These are phyloP conservation scores for Rhegmatorhina hoffmannsi DNA, from an alignment of 2,113 vertebrate species.

Conservation along the genomic window DNA sequence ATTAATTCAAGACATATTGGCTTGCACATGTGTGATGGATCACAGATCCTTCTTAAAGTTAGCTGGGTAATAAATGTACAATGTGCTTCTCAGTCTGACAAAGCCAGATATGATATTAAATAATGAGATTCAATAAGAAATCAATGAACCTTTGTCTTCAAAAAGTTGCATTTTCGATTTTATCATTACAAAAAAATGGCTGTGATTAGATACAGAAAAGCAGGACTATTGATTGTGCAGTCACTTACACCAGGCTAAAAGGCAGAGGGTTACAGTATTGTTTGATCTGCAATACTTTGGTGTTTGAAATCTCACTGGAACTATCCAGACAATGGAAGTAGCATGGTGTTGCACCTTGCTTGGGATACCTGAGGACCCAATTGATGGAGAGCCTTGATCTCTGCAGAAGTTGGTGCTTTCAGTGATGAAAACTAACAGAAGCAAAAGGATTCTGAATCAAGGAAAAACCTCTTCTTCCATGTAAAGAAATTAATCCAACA, in stretches of 20 bases:
- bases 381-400: fast-evolving
- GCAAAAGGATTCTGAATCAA: background rate
- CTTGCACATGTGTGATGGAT: background rate
- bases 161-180: background rate
- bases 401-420: background rate
- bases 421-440: background rate
- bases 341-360: background rate
- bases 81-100: background rate
- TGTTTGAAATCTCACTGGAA: background rate
- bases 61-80: background rate
- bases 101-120: background rate
- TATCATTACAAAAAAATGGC: background rate
- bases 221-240: background rate
- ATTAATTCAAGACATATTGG: background rate
- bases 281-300: background rate
- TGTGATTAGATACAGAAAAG: background rate
- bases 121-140: background rate
- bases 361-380: background rate
- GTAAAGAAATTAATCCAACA: background rate
- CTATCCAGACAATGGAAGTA: background rate
- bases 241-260: background rate
- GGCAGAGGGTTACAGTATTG: background rate
- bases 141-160: background rate
- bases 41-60: background rate
- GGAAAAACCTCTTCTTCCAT: background rate